Evolutionary conservation across 1,140 invertebrate species (phyloP).

Genomic region (Harpegnathos saltator): DNA sequence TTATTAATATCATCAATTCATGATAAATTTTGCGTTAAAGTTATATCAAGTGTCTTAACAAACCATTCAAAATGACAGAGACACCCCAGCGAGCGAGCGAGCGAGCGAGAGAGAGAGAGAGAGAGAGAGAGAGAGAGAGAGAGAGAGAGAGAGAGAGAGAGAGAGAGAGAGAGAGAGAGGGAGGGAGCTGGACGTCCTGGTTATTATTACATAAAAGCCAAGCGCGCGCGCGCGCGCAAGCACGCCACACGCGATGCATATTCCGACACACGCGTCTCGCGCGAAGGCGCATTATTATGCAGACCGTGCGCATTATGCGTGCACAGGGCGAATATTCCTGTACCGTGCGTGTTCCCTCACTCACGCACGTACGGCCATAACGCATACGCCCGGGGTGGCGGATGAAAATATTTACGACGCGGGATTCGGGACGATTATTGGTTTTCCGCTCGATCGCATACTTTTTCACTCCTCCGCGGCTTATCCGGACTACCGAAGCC

Average conservation of each 20-base stretch:
- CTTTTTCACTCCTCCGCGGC: conserved; percentile 19
- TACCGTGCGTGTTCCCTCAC: background rate
- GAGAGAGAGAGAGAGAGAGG: too few species aligned
- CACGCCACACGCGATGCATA: conserved; percentile 24
- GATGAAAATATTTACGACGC: conserved; percentile 51
- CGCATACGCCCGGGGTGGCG: background rate
- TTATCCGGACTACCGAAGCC: conserved; percentile 43
- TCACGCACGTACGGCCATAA: background rate
- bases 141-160: too few species aligned
- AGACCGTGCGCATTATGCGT: conserved; percentile 37
- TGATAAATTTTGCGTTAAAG: too few species aligned
- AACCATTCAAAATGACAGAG: too few species aligned
- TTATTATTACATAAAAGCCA: conserved; percentile 33
- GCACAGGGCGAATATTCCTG: conserved; percentile 14
- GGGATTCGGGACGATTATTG: conserved; percentile 55
- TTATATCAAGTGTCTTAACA: too few species aligned
- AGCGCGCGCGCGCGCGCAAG: background rate
- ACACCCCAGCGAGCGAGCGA: too few species aligned
- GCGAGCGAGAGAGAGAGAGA: too few species aligned
- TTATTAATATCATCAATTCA: too few species aligned
- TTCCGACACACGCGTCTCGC: conserved; percentile 15
- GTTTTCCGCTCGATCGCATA: conserved; percentile 57
- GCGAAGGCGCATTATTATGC: conserved; percentile 45
- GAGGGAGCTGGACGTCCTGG: too few species aligned
- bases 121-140: too few species aligned